Conservation (phyloP, 2,888 invertebrate species). For the Dasypolia templi region DNA sequence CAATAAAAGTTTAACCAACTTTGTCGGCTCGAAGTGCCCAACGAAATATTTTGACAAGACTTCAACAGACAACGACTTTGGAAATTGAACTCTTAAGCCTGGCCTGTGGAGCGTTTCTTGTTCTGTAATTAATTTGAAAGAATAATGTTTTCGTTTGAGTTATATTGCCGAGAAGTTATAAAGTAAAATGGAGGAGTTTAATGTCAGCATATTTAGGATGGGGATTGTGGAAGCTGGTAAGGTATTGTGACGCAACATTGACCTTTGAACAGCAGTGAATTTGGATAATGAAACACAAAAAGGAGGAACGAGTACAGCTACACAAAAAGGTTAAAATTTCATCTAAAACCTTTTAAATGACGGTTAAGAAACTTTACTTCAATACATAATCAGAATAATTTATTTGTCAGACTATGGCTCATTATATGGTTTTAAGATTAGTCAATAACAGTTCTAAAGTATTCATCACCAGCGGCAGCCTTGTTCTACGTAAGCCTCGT, state of each 20-base stretch:
- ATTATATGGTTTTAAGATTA: too few species aligned
- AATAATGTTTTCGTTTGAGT: constrained; percentile 52
- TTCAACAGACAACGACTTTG: constrained; percentile 52
- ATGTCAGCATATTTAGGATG: constrained; percentile 13
- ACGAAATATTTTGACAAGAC: constrained; percentile 55
- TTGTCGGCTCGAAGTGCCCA: constrained; percentile 32
- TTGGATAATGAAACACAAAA: not conserved
- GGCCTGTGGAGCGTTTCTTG: constrained; percentile 54
- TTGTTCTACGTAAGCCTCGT: too few species aligned
- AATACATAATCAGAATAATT: too few species aligned
- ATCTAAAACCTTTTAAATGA: too few species aligned
- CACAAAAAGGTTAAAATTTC: not conserved
- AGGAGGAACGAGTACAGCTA: too few species aligned
- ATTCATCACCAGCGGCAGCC: too few species aligned
- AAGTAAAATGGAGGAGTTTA: constrained; percentile 37
- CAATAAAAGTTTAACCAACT: constrained; percentile 59
- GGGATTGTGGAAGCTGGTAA: not conserved
- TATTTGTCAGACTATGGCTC: too few species aligned
- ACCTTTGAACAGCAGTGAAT: not conserved
- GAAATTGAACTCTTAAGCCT: constrained; percentile 51
- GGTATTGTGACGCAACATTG: not conserved
- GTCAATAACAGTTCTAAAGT: too few species aligned
- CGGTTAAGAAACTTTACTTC: too few species aligned
- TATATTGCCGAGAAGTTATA: constrained; percentile 38
- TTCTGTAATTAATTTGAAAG: constrained; percentile 60